Evolutionary conservation across 2,113 vertebrate species (phyloP).

Genomic region (Paradisaea rubra): DNA sequence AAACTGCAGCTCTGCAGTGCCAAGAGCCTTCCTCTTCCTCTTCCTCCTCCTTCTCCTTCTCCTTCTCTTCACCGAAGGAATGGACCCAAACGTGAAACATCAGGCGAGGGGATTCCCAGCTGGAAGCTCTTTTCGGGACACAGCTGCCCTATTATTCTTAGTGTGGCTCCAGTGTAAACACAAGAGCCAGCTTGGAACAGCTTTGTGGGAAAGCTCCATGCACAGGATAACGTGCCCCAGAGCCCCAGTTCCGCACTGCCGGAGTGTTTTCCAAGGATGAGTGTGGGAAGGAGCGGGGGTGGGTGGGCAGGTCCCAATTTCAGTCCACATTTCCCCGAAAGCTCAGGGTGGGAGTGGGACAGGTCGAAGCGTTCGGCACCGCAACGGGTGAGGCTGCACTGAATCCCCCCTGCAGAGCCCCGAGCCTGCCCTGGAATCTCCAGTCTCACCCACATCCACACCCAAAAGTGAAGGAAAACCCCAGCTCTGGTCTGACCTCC

Average conservation of each 20-base stretch:
- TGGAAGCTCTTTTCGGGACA: neutral
- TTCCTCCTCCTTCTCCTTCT: neutral
- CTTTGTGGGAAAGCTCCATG: neutral
- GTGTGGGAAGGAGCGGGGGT: neutral
- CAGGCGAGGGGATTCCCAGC: neutral
- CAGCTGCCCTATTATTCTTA: neutral
- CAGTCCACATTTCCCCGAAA: fast-evolving
- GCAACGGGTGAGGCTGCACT: fast-evolving
- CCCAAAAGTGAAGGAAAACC: neutral
- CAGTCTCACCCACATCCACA: neutral
- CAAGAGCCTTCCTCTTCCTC: neutral
- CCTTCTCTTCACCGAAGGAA: neutral
- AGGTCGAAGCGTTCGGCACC: fast-evolving
- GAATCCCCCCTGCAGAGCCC: neutral
- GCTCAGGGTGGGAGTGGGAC: neutral
- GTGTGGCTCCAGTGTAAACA: neutral
- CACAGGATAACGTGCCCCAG: fast-evolving
- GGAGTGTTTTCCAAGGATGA: fast-evolving
- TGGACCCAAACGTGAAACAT: fast-evolving
- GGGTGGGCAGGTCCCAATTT: fast-evolving
- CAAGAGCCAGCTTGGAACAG: neutral
- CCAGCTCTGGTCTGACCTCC: neutral
- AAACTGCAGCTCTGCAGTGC: neutral
- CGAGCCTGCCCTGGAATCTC: fast-evolving
- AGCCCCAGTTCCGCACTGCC: fast-evolving